Evolutionary conservation across 2,888 invertebrate genomes (phyloP), one percentile per base, ranked within the genome.

Genomic region (Tinea pellionella): DNA sequence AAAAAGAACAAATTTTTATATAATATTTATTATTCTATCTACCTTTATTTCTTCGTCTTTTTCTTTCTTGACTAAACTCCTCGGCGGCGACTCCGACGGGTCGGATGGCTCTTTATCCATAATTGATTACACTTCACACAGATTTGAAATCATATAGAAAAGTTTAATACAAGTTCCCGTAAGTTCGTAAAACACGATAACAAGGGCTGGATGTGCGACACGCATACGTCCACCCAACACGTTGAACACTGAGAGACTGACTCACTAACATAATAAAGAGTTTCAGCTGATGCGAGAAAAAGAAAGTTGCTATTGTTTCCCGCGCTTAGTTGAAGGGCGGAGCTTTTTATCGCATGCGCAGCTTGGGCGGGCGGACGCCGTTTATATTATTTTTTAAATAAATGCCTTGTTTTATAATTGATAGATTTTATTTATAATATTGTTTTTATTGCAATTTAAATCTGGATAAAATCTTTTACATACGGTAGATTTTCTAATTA

Each of bases 21-120:
- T 18, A 43, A 43, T 15, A 47, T 18, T 47, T 15, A 15, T 8
- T n/a, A 47, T 16, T 4, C 15, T 13, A 9, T 37, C 2, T 84
- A 93, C 93, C 90, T 93, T 93, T 75, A 93, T 93, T 84, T 93
- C 93, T 84, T 93, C 93, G 80, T 91, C 92, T 68, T 90, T 86
- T 75, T 93, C 93, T 78, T 92, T 92, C 78, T 93, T 93, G 66
- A 91, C 87, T 70, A 78, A 80, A 53, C 78, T 69, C 63, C 78
- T 77, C 9, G 80, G 80, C 29, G 86, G 81, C 61, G 83, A 77
- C 6, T 78, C 68, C 41, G 79, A 74, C 19, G 73, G 63, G 24
- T 77, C 18, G 18, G 18, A 24, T 6, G 24, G 6, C 24, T 53
- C 42, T n/a, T 42, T 59, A 42, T 59, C 59, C 59, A 59, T 59